Base-by-base conservation (phyloP, 2,888 invertebrate species). In the Thereva nobilitata region DNA sequence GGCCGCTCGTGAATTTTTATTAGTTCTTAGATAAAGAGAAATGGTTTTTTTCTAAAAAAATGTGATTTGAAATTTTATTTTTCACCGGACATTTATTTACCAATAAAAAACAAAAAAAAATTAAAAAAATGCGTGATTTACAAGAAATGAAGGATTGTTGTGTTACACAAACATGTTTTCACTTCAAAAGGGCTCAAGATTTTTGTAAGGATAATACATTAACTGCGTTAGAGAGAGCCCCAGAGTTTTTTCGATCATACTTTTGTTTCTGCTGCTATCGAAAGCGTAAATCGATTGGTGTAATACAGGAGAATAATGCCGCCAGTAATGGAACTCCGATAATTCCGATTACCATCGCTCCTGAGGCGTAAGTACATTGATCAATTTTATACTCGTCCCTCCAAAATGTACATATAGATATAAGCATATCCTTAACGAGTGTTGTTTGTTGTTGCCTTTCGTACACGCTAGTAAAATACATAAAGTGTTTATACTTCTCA, bases 261-360 rank as follows among this genome's bases (percentile, higher is more conserved):
- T 69, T 73, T 70, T 76, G 75, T 71, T 76, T 75, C 67, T 72
- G 70, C 65, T 73, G 23, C 42, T 66, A 76, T 72, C 72, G 72
- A 64, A 72, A 75, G 64, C 73, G 72, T 75, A 80, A 80, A 80
- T 79, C 80, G 77, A 80, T 79, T 67, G 74, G 67, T 5, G 64
- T 67, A 40, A 23, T 66, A 5, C 69, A 65, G 42, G 68, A 70
- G 37, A 66, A 74, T 34, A 63, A 68, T 47, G 69, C 70, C 35
- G 7, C 35, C 57, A 65, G 55, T 65, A 71, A 72, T 63, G 72
- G 71, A 67, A 74, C 73, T 45, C 73, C 74, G 55, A 69, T 74
- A 40, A 72, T 75, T 61, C 73, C 73, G 37, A 71, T 74, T 55
- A 71, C 71, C 44, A 71, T 72, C 66, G 59, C 70, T 67, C 69